Evolutionary conservation across 1,140 invertebrate genomes (phyloP).

Genomic region (Brachionus plicatilis): DNA sequence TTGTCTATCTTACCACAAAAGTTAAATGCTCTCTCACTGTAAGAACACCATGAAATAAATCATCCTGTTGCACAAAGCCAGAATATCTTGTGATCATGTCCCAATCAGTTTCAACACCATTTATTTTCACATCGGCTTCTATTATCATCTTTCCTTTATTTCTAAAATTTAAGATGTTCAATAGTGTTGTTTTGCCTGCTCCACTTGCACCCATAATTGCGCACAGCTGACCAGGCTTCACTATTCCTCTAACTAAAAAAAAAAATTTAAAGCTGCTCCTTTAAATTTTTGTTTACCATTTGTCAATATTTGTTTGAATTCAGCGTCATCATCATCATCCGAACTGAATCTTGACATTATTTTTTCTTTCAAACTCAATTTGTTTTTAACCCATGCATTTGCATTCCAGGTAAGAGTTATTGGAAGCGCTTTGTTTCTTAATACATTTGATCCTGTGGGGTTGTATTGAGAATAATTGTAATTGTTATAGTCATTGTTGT

Average conservation of each 20-base stretch:
- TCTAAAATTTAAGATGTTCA: conserved; percentile 81
- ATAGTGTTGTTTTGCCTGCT: conserved; percentile 81
- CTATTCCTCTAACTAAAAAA: conserved; percentile 68
- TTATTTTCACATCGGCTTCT: conserved; percentile 62
- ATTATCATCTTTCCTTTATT: conserved; percentile 66
- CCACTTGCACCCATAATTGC: conserved; percentile 87
- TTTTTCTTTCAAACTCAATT: neutral
- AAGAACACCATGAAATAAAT: conserved; percentile 60
- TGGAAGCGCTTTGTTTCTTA: neutral
- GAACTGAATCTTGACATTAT: neutral
- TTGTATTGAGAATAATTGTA: neutral
- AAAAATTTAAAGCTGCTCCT: neutral
- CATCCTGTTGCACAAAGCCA: conserved; percentile 85
- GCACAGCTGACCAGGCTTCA: conserved; percentile 77
- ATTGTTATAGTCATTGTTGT: neutral
- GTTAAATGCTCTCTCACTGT: conserved; percentile 61
- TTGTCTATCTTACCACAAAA: conserved; percentile 47
- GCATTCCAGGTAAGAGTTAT: conserved; percentile 16
- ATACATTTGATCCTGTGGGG: neutral
- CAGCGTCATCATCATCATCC: neutral
- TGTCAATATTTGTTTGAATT: conserved; percentile 15
- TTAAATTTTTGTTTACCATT: neutral
- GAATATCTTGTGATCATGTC: conserved; percentile 69
- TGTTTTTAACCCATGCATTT: neutral
- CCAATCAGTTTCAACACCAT: conserved; percentile 47